Base-by-base conservation (phyloP, 2,797 vertebrate genomes). In the Mormyrops boulengeri region DNA sequence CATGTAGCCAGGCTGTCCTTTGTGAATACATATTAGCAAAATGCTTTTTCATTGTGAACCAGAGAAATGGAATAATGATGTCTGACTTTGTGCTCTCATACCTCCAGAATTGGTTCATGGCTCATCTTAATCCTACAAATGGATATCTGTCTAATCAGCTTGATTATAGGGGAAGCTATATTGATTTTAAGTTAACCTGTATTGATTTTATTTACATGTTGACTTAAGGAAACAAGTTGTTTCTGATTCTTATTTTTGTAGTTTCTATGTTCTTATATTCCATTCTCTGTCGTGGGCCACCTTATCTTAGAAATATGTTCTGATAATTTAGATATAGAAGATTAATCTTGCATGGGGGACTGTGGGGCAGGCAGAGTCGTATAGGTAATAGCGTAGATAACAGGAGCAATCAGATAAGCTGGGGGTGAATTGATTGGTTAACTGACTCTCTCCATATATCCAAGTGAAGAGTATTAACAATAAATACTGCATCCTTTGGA, bases 401-500 rank as follows among this genome's bases (percentile, higher is more conserved):
- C 77, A 41, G 77, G 47, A 73, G 30, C 12, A 17, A 73, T 73
- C 66, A 73, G 66, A 73, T 73, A 73, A 73, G 66, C 30, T 73
- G 66, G 66, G 30, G 66, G 38, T 47, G 77, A 80, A 80, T 80
- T 80, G 77, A 80, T 80, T 80, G 41, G 38, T 47, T 80, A 80
- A 47, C 77, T 47, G 41, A 41, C 38, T 41, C 34, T 44, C 41
- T 11, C 41, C 77, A 80, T 80, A 47, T 73, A 73, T 69, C 30
- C 30, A 17, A 80, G 77, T 80, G 77, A 41, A 9, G 41, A 80
- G 19, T 80, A n/a, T 80, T 47, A 80, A 80, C 14, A 77, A 77
- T 6, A 80, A 3, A 91, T 89, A 91, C 90, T 91, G 12, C 89
- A 94, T 92, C 55, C 90, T 92, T 66, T 66, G 89, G 91, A 86